Conservation (phyloP, 2,113 vertebrate species). For the Lepus americanus region DNA sequence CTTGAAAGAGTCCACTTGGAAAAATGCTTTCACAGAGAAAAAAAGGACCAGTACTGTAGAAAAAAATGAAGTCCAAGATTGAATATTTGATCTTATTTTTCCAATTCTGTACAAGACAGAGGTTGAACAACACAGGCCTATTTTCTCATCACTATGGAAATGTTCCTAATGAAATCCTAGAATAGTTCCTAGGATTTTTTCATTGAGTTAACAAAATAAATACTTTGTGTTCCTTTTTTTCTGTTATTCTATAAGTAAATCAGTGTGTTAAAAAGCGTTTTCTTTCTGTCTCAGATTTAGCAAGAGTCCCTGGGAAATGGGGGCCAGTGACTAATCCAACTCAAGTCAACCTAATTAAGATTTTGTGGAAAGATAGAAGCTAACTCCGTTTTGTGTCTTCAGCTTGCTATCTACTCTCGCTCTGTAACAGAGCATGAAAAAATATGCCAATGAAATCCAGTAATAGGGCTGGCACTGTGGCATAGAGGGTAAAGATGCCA, state of each 20-base stretch:
- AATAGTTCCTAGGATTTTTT: background rate
- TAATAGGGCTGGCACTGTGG: too few relatives aligned
- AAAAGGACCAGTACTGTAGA: background rate
- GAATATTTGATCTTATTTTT: slow-evolving; percentile 32
- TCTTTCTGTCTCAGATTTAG: background rate
- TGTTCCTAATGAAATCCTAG: background rate
- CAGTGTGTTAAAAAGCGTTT: background rate
- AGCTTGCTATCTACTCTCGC: background rate
- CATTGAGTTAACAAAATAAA: background rate
- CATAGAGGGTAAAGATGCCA: too few relatives aligned
- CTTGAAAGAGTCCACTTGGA: background rate
- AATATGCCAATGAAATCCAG: background rate
- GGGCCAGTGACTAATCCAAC: background rate
- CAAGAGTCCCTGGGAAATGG: background rate
- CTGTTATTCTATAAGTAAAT: slow-evolving; percentile 6
- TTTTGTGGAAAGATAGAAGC: background rate
- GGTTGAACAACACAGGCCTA: background rate
- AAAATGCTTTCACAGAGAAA: slow-evolving; percentile 1
- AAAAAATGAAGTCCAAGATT: background rate
- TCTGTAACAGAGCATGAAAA: slow-evolving; percentile 2
- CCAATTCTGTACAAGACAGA: background rate
- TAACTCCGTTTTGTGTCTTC: background rate
- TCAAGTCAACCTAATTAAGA: background rate
- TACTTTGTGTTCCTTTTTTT: background rate
- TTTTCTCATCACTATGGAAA: background rate